Evolutionary conservation across 64 coral and sea anemone species (phyloP).

Genomic region (Actinia equina): DNA sequence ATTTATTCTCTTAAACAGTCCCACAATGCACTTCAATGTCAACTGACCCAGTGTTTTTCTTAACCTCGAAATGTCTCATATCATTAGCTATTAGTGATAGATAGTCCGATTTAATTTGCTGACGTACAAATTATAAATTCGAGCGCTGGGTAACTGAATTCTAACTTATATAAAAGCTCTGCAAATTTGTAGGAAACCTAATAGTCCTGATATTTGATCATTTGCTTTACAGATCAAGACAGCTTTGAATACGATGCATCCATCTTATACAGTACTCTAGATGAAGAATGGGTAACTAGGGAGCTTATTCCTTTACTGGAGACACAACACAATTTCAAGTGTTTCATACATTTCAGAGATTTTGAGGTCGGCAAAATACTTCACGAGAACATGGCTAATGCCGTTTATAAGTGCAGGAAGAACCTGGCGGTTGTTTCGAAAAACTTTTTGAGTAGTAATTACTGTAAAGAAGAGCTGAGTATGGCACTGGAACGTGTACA

Average conservation of each 20-base stretch:
- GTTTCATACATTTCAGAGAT: not conserved
- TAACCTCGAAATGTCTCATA: too few species aligned
- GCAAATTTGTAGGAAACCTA: too few species aligned
- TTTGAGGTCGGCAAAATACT: not conserved
- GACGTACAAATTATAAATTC: too few species aligned
- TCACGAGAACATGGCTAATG: not conserved
- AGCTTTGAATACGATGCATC: not conserved
- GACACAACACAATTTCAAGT: not conserved
- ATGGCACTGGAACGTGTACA: not conserved
- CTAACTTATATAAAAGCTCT: too few species aligned
- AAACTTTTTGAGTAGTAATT: not conserved
- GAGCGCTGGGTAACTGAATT: too few species aligned
- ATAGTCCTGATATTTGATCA: not conserved
- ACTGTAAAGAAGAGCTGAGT: not conserved
- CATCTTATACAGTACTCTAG: not conserved
- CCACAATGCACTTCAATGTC: too few species aligned
- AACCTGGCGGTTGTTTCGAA: not conserved
- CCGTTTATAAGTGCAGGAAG: not conserved
- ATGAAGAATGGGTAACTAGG: not conserved
- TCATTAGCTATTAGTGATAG: too few species aligned
- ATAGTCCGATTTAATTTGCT: too few species aligned
- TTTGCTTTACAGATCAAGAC: not conserved
- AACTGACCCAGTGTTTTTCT: too few species aligned
- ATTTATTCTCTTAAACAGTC: too few species aligned
- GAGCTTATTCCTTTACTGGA: not conserved